Evolutionary conservation across 2,113 vertebrate species (phyloP).

Genomic region (Reinhardtius hippoglossoides): DNA sequence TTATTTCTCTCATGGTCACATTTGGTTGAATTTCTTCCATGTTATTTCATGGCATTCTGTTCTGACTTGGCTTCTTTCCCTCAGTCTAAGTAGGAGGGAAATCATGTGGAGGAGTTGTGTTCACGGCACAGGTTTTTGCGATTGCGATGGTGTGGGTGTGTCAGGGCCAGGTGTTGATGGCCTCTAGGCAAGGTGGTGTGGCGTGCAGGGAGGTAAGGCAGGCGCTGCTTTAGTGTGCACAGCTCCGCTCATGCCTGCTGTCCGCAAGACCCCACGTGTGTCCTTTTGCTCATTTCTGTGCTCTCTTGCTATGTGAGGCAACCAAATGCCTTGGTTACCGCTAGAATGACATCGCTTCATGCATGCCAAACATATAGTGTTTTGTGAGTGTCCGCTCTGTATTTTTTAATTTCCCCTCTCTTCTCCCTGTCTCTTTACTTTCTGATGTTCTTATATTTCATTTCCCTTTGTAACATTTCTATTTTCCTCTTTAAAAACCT

Average conservation of each 20-base stretch:
- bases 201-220: constrained; percentile 80
- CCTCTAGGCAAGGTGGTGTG: constrained; percentile 76
- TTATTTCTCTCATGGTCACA: constrained; percentile 68
- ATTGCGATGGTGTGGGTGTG: constrained; percentile 77
- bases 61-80: constrained; percentile 83
- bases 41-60: constrained; percentile 78
- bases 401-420: constrained; percentile 56
- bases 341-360: constrained; percentile 80
- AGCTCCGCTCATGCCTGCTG: constrained; percentile 81
- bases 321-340: constrained; percentile 74
- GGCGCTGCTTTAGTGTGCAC: constrained; percentile 82
- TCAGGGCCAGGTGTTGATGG: constrained; percentile 78
- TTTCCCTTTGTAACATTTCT: constrained; percentile 65
- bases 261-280: constrained; percentile 81
- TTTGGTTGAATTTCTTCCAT: constrained; percentile 73
- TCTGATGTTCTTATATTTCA: constrained; percentile 33
- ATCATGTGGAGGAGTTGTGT: constrained; percentile 75
- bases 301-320: constrained; percentile 77
- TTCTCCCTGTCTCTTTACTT: constrained; percentile 61
- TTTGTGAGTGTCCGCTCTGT: constrained; percentile 74
- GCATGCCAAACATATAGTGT: constrained; percentile 81
- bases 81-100: constrained; percentile 76
- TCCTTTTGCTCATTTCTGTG: constrained; percentile 81
- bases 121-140: constrained; percentile 71
- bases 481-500: constrained; percentile 51